Percentiles rank a stretch among this genome's conserved stretches.
phyloP scores from a whole-genome alignment of 2,888 invertebrate species.

The Agriotes lineatus region DNA sequence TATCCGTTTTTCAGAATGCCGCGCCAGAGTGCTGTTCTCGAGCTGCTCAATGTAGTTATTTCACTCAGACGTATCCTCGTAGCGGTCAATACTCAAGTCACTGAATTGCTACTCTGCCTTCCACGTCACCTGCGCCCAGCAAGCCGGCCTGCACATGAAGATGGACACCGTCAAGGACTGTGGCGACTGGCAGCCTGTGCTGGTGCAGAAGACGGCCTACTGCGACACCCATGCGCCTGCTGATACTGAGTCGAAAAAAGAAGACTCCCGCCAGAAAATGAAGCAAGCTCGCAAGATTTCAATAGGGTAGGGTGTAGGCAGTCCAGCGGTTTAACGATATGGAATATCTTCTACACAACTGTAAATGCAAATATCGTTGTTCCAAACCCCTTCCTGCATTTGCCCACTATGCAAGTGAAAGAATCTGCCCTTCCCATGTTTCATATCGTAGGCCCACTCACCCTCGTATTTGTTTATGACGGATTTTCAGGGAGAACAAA shows the following conservation, averaged over 20 bases:
- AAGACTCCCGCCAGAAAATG: conserved; percentile 84
- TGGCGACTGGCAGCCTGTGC: conserved; percentile 74
- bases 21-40: too few relatives aligned
- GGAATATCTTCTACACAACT: conserved; percentile 72
- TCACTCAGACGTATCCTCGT: too few relatives aligned
- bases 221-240: conserved; percentile 94
- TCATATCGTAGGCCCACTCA: conserved; percentile 69
- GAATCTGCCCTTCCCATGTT: conserved; percentile 74
- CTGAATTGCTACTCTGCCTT: conserved; percentile 98
- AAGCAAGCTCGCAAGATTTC: conserved; percentile 83
- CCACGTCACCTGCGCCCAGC: conserved; percentile 99
- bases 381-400: conserved; percentile 76
- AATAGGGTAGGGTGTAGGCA: conserved; percentile 71
- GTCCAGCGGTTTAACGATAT: conserved; percentile 70
- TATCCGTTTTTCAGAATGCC: too few relatives aligned
- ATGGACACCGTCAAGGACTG: conserved; percentile 89
- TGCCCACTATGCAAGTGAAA: conserved; percentile 76
- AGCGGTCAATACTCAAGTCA: too few relatives aligned
- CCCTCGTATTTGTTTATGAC: conserved; percentile 83
- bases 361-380: conserved; percentile 67
- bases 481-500: too few relatives aligned
- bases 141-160: conserved; percentile 94
- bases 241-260: conserved; percentile 68
- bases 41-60: too few relatives aligned
- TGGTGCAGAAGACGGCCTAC: conserved; percentile 95